Evolutionary conservation across 2,888 invertebrate species (phyloP), one percentile per base, ranked within the genome.

Genomic region (Girardia tigrina): DNA sequence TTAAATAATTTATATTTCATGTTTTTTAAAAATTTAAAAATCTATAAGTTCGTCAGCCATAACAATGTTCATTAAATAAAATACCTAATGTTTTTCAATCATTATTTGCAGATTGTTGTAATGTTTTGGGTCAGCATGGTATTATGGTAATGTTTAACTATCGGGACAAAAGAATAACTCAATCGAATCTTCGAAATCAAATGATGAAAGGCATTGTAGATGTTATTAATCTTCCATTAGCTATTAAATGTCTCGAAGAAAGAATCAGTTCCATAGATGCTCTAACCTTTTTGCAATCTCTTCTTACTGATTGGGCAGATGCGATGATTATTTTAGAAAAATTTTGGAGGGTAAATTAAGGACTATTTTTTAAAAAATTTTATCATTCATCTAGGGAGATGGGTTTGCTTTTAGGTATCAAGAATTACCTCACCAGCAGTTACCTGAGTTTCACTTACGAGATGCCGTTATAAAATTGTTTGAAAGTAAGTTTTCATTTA

Each of bases 171-270:
- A 4, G n/a, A 56, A 56, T 56, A n/a, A 56, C 56, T 8, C 56
- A 56, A 56, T 56, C 56, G n/a, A 56, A 56, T 56, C 23, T 56
- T 20, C 56, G 56, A 20, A 56, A 56, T 56, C 56, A 56, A 56
- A 56, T 56, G 56, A 56, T 56, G 56, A 56, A 56, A 56, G 56
- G 56, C n/a, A 56, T 56, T 2, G 56, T 56, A 2, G 56, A 56
- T 56, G 56, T 56, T n/a, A 56, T 56, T n/a, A 56, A 56, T 56
- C 23, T 56, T 20, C 56, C 56, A 56, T 20, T 56, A 6, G 56
- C 56, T 12, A 56, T 56, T 23, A 56, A 16, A 16, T 56, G 56
- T 56, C n/a, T 56, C 4, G 56, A 56, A 56, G 56, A 56, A 8
- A 56, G 56, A 56, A 56, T 56, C 23, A 56, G n/a, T 56, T n/a